Evolutionary conservation across 2,797 vertebrate genomes (phyloP), one percentile per base, ranked within the genome.

Genomic region (Notolepis coatsorum): DNA sequence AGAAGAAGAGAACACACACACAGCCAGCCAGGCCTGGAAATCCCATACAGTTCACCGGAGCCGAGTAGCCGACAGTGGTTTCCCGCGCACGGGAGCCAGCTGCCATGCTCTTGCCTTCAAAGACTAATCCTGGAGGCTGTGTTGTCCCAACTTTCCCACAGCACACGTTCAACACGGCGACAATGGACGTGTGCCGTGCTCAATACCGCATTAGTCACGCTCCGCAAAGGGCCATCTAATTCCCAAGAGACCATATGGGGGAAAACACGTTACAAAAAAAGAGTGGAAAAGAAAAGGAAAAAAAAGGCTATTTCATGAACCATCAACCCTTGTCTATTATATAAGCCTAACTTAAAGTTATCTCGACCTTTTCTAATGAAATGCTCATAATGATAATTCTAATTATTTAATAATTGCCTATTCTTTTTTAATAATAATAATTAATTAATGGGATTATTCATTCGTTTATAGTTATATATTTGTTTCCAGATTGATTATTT

Each of bases 101-200:
- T 84, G 81, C 76, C n/a, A n/a, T 77, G 72, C 72, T 77, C 72
- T 59, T 38, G 27, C 56, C 65, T 55, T 74, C 84, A 66, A 61
- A 68, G 43, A 17, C 55, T 64, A 53, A 63, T 65, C 81, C 76
- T 70, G 91, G 86, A 81, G 79, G 67, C 85, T 46, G 58, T 0
- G 42, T 71, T 27, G 74, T 62, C 73, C 38, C 3, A 63, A 78
- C 88, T 92, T 94, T 94, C 93, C 91, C 93, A 93, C 91, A 89
- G 88, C 17, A 46, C 45, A 66, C 65, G 83, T 88, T 92, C 87
- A 90, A 79, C 49, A 8, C 9, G 0, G 28, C 8, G 66, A 94
- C 91, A 93, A 94, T 91, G 89, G 93, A 93, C 91, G 93, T 90
- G 94, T 95, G 95, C 91, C 92, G n/a, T 12, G 48, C 74, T 84